Base-by-base conservation (phyloP, 2,113 vertebrate genomes). In the Girardinichthys multiradiatus region DNA sequence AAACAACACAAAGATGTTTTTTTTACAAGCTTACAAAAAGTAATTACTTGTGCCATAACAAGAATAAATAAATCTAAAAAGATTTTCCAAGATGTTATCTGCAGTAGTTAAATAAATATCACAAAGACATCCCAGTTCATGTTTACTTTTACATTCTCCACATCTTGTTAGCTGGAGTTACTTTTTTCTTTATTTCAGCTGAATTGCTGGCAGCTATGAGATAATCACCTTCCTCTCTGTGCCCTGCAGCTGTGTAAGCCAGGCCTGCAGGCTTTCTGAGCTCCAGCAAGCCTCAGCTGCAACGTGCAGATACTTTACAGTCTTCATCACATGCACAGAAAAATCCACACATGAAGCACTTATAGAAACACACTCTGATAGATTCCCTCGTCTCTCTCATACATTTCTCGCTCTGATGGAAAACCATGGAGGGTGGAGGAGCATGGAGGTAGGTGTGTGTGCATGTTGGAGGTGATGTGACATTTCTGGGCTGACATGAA, bases 141-240 rank as follows among this genome's bases (percentile, higher is more conserved):
- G 73, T 82, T 74, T 42, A 84, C 81, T 83, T 84, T 76, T 72
- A 74, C 82, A 86, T 60, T 79, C 70, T 58, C 64, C 42, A 71
- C 27, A 69, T 75, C 80, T 81, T 73, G 85, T 90, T 90, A 87
- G 78, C 79, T 57, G 27, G 79, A 83, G 66, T 82, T 83, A 72
- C 79, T 84, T 87, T 82, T 72, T 81, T 92, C 85, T 88, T 90
- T 84, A 87, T 85, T 85, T 84, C 73, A 84, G 83, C 84, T 85
- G 81, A 81, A 89, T 92, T 77, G 92, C 92, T 94, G 89, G 91
- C 89, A 94, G 93, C 94, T 90, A 93, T 77, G 90, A 94, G 92
- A 94, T 94, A 95, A 94, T 95, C 93, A 94, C 87, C 91, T 90
- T 89, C 88, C 90, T 88, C 87, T 77, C 65, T 74, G 81, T 85